Conservation (phyloP, 1,140 invertebrate genomes). For the Popillia japonica region DNA sequence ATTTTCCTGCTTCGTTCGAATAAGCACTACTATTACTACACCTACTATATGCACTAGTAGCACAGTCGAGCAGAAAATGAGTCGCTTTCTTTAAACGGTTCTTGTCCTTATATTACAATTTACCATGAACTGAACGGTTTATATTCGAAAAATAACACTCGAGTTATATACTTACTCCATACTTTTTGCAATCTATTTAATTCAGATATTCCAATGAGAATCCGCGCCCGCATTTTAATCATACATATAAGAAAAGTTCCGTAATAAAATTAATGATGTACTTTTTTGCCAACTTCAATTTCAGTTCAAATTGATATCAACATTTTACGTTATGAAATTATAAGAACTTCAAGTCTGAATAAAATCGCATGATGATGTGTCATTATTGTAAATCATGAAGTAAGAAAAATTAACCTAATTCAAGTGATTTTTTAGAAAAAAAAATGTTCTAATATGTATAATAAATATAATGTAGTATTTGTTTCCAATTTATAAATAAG, state of each 20-base stretch:
- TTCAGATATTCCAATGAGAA: not conserved
- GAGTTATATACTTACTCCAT: not conserved
- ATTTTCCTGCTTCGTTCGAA: slow-evolving; percentile 17
- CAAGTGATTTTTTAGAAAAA: too few relatives aligned
- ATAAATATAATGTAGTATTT: too few relatives aligned
- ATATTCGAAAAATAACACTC: not conserved
- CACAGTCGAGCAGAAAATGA: slow-evolving; percentile 12
- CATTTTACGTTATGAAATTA: too few relatives aligned
- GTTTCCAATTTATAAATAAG: too few relatives aligned
- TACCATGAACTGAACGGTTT: slow-evolving; percentile 1
- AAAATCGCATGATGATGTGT: too few relatives aligned
- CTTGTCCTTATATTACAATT: slow-evolving; percentile 2
- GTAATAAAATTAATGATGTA: not conserved
- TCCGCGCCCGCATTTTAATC: not conserved
- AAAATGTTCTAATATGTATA: too few relatives aligned
- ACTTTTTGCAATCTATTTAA: not conserved
- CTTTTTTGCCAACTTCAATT: not conserved
- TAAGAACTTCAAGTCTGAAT: too few relatives aligned
- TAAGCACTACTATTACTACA: not conserved
- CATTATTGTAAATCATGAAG: too few relatives aligned
- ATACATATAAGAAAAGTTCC: not conserved
- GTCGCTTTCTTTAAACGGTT: not conserved
- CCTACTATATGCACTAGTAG: not conserved
- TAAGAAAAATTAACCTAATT: too few relatives aligned
- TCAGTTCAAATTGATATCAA: not conserved